A percentile compares a stretch with the other conserved stretches of the same genome.
Evolutionary conservation across 2,888 invertebrate genomes (phyloP).

Genomic region (Trichogramma evanescens): DNA sequence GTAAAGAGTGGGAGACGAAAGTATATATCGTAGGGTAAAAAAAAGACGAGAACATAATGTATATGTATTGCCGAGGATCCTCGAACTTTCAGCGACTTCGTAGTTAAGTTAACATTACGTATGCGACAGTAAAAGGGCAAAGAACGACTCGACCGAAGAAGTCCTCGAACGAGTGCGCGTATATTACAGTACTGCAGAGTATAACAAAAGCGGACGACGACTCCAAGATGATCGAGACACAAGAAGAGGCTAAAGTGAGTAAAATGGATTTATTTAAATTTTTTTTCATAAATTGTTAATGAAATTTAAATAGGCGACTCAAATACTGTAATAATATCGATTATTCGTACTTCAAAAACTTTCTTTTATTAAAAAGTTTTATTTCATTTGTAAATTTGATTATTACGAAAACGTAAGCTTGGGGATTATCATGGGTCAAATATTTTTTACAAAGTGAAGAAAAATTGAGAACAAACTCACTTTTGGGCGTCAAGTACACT

Average conservation of each 20-base stretch:
- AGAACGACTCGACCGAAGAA: slow-evolving; percentile 19
- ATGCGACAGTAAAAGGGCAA: slow-evolving; percentile 30
- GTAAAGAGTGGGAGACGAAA: slow-evolving; percentile 20
- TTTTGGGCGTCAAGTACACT: no score
- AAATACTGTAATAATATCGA: no score
- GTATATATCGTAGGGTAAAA: slow-evolving; percentile 25
- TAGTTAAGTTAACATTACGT: slow-evolving; percentile 42
- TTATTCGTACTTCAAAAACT: no score
- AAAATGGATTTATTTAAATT: slow-evolving; percentile 3
- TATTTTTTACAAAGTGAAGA: no score
- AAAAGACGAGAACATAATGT: slow-evolving; percentile 24
- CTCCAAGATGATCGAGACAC: slow-evolving; percentile 35
- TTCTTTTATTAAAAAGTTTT: no score
- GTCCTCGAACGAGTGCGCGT: background rate
- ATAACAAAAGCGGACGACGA: slow-evolving; percentile 1
- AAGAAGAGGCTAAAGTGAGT: slow-evolving; percentile 43
- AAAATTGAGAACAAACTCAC: no score
- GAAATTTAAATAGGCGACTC: no score
- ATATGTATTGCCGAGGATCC: background rate
- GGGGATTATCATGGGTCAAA: no score
- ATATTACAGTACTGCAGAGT: no score
- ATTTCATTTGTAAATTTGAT: no score
- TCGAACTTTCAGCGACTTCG: slow-evolving; percentile 20
- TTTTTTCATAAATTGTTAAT: no score
- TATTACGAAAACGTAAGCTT: no score